Evolutionary conservation across 2,888 invertebrate genomes (phyloP), one percentile per base, ranked within the genome.

Genomic region (Apodemia duryi): DNA sequence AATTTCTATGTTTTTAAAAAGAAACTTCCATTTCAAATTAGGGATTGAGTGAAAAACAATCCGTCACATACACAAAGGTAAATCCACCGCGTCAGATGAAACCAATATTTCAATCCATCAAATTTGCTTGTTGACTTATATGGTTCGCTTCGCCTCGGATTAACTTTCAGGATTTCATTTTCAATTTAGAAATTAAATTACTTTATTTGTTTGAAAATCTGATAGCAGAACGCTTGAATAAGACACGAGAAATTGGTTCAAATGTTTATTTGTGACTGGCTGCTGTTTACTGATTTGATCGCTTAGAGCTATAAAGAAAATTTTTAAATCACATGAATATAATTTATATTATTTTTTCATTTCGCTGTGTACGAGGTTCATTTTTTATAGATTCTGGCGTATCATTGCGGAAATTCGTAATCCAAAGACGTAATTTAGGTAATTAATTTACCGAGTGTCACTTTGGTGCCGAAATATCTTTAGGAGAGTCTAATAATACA

Each of bases 91-190:
- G 62, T 63, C 63, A 63, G 49, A 51, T 51, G 61, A 52, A 38
- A 63, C 52, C 61, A 43, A 66, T 61, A 66, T 11, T 43, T 32
- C 61, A 52, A 66, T 66, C 63, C 38, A 66, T 66, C 66, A 66
- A 52, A 32, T 51, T 64, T 43, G 29, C 28, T 63, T 51, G 21
- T 54, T 63, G 54, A 54, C 52, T 54, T 41, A 54, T 57, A 32
- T 62, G 60, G 13, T 62, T 61, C 54, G 61, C 63, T 66, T 65
- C 41, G 61, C 51, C 51, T 52, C 51, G 61, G 61, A 60, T 65
- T 61, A 65, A 29, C 49, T 38, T 60, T 57, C 29, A 57, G 57
- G 32, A 60, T 60, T 60, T 60, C 35, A 35, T 32, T 60, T 60
- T 60, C 60, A 32, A 60, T 60, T 57, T 57, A 57, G 57, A 57